Base-by-base conservation (phyloP, 2,797 vertebrate genomes). In the Macroramphosus scolopax region DNA sequence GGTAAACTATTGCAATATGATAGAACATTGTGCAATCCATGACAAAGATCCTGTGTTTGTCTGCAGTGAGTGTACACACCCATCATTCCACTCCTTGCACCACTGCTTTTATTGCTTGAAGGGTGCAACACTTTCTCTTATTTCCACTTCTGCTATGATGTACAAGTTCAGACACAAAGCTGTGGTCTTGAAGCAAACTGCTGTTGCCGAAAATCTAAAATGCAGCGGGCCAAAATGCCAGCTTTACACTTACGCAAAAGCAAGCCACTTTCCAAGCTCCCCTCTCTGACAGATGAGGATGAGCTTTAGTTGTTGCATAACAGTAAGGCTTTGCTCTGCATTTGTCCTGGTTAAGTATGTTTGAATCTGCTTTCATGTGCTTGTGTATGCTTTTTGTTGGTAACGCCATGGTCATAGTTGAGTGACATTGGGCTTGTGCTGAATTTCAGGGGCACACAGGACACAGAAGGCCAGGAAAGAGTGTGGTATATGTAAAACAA, bases 401-500 rank as follows among this genome's bases (percentile, higher is more conserved):
- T 51, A 52, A 8, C 1, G 8, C 33, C 42, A 63, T 66, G 66
- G 70, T 72, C 69, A 47, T 52, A 54, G 67, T 44, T 42, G 38
- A 55, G 48, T 65, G 48, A 65, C 68, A 71, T 32, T 7, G 35
- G 36, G 17, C 43, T 17, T 7, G 39, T 36, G 15, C 24, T 67
- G 41, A 46, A 28, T 62, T 67, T 72, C 31, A 24, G 22, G 28
- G 59, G 68, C 68, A 75, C 5, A 43, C 26, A 42, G 71, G 69
- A 63, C 70, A 61, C 38, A 46, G 33, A 57, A 58, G 60, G 41
- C 36, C 48, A 29, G 29, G 16, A 24, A 75, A 80, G 63, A 81
- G 68, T 81, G 78, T 65, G 68, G 77, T 60, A 49, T 73, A 54
- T 68, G 41, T 66, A 78, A 86, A 72, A 41, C 58, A 59, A 54